Evolutionary conservation across 2,888 invertebrate species (phyloP).

Genomic region (Polydrusus tereticollis): DNA sequence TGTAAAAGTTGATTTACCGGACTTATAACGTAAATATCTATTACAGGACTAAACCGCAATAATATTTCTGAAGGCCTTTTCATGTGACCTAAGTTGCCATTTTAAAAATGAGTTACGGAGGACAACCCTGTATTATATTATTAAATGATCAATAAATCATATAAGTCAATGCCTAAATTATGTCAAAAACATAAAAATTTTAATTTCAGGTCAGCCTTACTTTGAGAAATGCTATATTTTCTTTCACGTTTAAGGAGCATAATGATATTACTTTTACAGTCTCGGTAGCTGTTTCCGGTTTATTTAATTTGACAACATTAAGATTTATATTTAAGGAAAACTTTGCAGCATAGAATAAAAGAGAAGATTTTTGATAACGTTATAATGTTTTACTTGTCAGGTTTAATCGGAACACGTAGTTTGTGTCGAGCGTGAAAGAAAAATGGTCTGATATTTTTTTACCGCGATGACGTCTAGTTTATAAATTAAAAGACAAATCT

Average conservation of each 20-base stretch:
- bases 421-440: slow-evolving; percentile 2
- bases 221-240: not conserved
- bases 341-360: slow-evolving; percentile 9
- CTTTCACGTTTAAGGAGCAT: not conserved
- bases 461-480: not conserved
- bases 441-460: slow-evolving; percentile 8
- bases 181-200: too few species aligned
- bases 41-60: too few species aligned
- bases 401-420: slow-evolving; percentile 12
- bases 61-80: too few species aligned
- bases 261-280: slow-evolving; percentile 18
- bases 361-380: slow-evolving; percentile 19
- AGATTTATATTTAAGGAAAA: slow-evolving; percentile 12
- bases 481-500: not conserved
- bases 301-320: slow-evolving; percentile 20
- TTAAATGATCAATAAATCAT: too few species aligned
- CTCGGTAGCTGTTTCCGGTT: slow-evolving; percentile 10
- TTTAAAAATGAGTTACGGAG: too few species aligned
- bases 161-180: too few species aligned
- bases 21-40: too few species aligned
- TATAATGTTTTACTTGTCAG: slow-evolving; percentile 10
- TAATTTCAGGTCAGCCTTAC: too few species aligned
- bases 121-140: too few species aligned
- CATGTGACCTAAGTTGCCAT: too few species aligned
- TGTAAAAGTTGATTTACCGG: too few species aligned